Base-by-base conservation (phyloP, 2,888 invertebrate species). In the Meta bourneti region DNA sequence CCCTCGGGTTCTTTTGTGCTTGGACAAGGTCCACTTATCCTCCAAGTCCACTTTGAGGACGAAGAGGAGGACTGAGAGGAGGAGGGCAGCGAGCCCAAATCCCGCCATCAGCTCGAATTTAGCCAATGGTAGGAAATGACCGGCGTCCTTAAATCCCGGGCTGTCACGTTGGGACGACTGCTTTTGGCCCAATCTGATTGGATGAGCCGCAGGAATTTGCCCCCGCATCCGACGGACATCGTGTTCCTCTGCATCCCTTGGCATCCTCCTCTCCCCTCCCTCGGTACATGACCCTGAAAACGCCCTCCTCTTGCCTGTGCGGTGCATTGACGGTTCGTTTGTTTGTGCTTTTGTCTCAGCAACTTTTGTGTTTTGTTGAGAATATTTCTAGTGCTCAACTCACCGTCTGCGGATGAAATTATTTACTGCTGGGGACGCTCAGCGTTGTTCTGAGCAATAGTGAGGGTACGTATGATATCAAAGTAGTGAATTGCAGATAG, bases 1-100 rank as follows among this genome's bases (percentile, higher is more conserved):
- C 48, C 74, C 48, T 34, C 34, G 13, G 82, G 82, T 82, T 72
- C 82, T 51, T 82, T 82, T 82, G 20, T 52, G 82, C 52, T 9
- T 72, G 70, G 71, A 71, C 82, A 82, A 48, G 71, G 82, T 82
- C 82, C 82, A 82, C 82, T 61, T 48, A 13, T 54, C 82, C 61
- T 61, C 61, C 61, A 61, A 77, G 49, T 34, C 34, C 34, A 34
- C 34, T 34, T 34, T 34, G 34, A 34, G 61, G 75, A 13, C 49
- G 69, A n/a, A 74, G 74, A 84, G 52, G 52, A 5, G 82, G 34
- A 70, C 48, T 19, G 70, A 72, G 69, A 49, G 61, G 84, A 19
- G 71, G 74, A 34, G 48, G n/a, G 69, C 51, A 90, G 87, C 74
- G 93, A 85, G 77, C 90, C 92, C 89, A 93, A 95, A 93, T 94